These are phyloP conservation scores for Octopus sinensis DNA, from an alignment of 1,140 invertebrate genomes.

Conservation along the genomic window DNA sequence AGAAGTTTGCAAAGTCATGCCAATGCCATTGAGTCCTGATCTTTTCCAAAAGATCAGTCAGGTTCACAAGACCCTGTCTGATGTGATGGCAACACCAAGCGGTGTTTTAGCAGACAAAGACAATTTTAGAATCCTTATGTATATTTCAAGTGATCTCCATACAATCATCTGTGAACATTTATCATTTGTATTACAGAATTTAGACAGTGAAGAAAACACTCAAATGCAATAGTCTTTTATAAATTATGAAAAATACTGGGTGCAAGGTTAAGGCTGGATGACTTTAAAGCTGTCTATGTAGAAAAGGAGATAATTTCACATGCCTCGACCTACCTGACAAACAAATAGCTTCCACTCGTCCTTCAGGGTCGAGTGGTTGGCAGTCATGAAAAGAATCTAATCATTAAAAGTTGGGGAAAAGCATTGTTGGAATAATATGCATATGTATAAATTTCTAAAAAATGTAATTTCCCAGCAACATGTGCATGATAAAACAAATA, in stretches of 20 bases:
- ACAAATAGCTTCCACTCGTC: too few relatives aligned
- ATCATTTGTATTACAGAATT: conserved; percentile 42
- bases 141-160: conserved; percentile 49
- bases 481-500: too few relatives aligned
- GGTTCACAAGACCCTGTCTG: conserved; percentile 50
- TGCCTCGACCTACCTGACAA: too few relatives aligned
- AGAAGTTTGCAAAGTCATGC: conserved; percentile 45
- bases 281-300: too few relatives aligned
- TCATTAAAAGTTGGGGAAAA: too few relatives aligned
- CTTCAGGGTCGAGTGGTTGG: too few relatives aligned
- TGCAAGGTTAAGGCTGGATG: too few relatives aligned
- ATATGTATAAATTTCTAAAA: too few relatives aligned
- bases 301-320: too few relatives aligned
- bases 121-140: conserved; percentile 51
- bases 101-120: conserved; percentile 49
- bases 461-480: too few relatives aligned
- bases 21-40: conserved; percentile 47
- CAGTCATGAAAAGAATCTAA: too few relatives aligned
- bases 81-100: conserved; percentile 50
- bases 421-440: too few relatives aligned
- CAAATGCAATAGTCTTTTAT: not conserved
- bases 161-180: conserved; percentile 50
- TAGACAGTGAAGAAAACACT: conserved; percentile 23
- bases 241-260: not conserved
- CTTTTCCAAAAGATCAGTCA: conserved; percentile 53